A percentile compares a stretch with the other conserved stretches of the same genome.
phyloP scores from a whole-genome alignment of 2,888 invertebrate genomes.

The Polymixis lichenea region DNA sequence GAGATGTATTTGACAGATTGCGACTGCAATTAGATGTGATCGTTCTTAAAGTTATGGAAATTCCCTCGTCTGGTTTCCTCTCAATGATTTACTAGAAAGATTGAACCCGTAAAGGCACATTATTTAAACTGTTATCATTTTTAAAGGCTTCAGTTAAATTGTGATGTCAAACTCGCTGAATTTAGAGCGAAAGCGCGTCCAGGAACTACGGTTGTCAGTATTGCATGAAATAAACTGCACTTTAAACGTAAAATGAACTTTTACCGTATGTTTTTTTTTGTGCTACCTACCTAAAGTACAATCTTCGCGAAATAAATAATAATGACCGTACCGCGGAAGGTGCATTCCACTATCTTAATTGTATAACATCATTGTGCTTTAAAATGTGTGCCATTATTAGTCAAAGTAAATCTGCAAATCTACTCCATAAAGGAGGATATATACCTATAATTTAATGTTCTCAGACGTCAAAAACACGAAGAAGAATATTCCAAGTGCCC shows the following conservation, averaged over 20 bases:
- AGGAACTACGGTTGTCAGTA: neutral
- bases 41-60: no score
- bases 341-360: no score
- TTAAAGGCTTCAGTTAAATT: neutral
- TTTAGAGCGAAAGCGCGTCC: constrained; percentile 1
- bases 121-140: neutral
- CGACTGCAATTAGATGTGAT: no score
- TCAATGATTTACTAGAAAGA: neutral
- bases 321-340: no score
- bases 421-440: constrained; percentile 13
- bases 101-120: neutral
- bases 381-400: neutral
- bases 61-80: neutral
- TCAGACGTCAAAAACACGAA: constrained; percentile 29
- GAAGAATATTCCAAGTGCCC: constrained; percentile 34
- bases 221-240: neutral
- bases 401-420: neutral
- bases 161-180: no score
- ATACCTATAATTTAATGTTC: constrained; percentile 24
- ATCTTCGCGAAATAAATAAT: neutral
- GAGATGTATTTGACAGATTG: no score
- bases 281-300: no score
- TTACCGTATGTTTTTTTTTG: neutral
- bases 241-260: neutral
- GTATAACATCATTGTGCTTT: neutral